phyloP scores from a whole-genome alignment of 2,797 vertebrate species.

The Oryzias sinensis region DNA sequence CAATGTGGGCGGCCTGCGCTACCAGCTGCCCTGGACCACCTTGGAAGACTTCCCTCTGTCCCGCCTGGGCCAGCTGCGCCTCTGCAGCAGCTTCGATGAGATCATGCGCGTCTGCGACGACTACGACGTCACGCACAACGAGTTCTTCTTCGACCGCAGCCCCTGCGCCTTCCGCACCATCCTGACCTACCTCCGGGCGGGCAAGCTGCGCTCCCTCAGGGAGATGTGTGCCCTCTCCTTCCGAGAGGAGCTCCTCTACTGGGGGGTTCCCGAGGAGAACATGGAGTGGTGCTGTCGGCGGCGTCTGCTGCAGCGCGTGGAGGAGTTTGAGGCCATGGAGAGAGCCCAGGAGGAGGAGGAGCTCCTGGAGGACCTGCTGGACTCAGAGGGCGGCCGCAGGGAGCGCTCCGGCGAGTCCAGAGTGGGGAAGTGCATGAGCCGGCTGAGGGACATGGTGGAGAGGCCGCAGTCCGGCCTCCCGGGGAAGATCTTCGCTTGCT shows the following conservation, averaged over 20 bases:
- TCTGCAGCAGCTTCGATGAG: conserved; percentile 94
- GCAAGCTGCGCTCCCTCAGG: conserved; percentile 89
- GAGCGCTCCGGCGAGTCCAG: conserved; percentile 71
- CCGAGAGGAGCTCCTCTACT: conserved; percentile 95
- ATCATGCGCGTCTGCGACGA: conserved; percentile 95
- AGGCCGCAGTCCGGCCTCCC: conserved; percentile 95
- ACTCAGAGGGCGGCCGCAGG: conserved; percentile 70
- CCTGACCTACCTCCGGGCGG: conserved; percentile 91
- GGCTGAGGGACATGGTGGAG: conserved; percentile 96
- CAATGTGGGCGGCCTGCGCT: conserved; percentile 95
- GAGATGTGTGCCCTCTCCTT: conserved; percentile 97
- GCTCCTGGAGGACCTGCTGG: conserved; percentile 72
- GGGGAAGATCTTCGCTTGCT: conserved; percentile 96
- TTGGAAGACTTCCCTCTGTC: conserved; percentile 95
- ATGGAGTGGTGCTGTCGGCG: conserved; percentile 96
- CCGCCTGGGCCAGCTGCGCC: conserved; percentile 88
- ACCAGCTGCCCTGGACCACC: conserved; percentile 95
- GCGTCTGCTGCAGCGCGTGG: conserved; percentile 89
- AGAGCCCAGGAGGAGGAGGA: conserved; percentile 81
- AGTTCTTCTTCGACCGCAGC: conserved; percentile 98
- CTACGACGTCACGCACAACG: conserved; percentile 91
- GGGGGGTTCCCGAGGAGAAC: conserved; percentile 95
- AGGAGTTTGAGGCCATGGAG: conserved; percentile 91
- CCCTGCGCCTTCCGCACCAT: conserved; percentile 94
- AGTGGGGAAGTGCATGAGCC: conserved; percentile 84